A percentile compares a stretch with the other conserved stretches of the same genome.
phyloP scores from a whole-genome alignment of 1,140 invertebrate genomes.

The Zaprionus davidi region DNA sequence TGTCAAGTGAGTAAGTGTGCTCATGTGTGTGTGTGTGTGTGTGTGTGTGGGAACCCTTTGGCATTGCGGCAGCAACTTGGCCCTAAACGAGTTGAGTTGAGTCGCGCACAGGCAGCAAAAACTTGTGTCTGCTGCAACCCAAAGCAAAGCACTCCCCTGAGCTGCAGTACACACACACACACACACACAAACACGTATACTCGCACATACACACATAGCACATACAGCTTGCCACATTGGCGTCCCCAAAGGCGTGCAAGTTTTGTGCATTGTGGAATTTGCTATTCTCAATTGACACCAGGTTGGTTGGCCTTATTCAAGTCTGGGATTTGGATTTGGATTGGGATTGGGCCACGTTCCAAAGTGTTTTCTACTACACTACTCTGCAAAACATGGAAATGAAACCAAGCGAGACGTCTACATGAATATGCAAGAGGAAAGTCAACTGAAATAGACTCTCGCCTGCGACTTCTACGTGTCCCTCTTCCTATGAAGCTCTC shows the following conservation, averaged over 20 bases:
- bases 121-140: constrained; percentile 11
- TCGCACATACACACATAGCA: neutral
- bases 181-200: neutral
- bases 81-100: constrained; percentile 14
- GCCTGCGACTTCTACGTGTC: neutral
- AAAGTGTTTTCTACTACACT: constrained; percentile 11
- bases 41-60: constrained; percentile 8
- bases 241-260: constrained; percentile 2
- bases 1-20: constrained; percentile 27
- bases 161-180: constrained; percentile 6
- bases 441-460: neutral
- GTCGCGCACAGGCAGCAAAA: constrained; percentile 1
- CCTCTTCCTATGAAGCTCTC: neutral
- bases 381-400: constrained; percentile 6
- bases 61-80: constrained; percentile 27
- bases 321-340: neutral
- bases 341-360: constrained; percentile 9
- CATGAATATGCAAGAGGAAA: neutral
- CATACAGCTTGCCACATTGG: neutral
- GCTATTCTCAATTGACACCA: constrained; percentile 30
- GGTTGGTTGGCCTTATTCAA: neutral
- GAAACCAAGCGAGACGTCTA: constrained; percentile 3
- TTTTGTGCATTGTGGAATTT: constrained; percentile 26
- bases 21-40: neutral
- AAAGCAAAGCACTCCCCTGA: neutral